Percentiles rank a stretch among this genome's conserved stretches.
Evolutionary conservation across 1,140 invertebrate genomes (phyloP).

Genomic region (Temnothorax curvispinosus): DNA sequence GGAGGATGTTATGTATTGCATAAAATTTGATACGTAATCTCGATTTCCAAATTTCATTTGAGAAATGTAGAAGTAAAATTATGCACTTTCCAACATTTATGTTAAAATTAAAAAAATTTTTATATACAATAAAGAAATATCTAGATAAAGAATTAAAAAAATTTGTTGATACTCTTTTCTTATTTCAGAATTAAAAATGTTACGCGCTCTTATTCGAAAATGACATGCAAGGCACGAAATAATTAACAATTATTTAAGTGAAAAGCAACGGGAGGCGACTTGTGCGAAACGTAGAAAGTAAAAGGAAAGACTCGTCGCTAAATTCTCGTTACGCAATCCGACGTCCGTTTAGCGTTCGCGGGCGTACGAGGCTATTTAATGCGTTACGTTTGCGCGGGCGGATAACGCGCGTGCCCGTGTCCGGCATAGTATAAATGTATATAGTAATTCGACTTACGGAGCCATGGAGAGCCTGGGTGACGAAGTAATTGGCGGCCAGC

Average conservation of each 20-base stretch:
- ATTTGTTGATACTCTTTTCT: neutral
- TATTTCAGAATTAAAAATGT: neutral
- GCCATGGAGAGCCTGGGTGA: slow-evolving; percentile 87
- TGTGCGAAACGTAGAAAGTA: neutral
- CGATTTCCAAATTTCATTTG: neutral
- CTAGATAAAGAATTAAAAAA: neutral
- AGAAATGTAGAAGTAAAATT: neutral
- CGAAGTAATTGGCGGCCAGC: slow-evolving; percentile 87
- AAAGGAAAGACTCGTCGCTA: neutral
- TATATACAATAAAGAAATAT: neutral
- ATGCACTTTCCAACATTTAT: neutral
- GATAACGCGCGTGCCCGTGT: neutral
- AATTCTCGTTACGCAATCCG: neutral
- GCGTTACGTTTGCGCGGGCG: slow-evolving; percentile 18
- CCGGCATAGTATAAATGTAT: neutral
- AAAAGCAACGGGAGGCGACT: neutral
- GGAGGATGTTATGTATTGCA: too few species aligned
- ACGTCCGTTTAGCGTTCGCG: neutral
- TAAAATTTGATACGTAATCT: neutral
- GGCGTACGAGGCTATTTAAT: neutral
- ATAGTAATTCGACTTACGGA: slow-evolving; percentile 83
- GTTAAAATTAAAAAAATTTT: neutral
- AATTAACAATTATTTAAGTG: neutral
- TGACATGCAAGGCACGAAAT: neutral
- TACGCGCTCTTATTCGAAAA: neutral